These are phyloP conservation scores for Macrophya alboannulata DNA, from an alignment of 2,888 invertebrate species.

Conservation along the genomic window DNA sequence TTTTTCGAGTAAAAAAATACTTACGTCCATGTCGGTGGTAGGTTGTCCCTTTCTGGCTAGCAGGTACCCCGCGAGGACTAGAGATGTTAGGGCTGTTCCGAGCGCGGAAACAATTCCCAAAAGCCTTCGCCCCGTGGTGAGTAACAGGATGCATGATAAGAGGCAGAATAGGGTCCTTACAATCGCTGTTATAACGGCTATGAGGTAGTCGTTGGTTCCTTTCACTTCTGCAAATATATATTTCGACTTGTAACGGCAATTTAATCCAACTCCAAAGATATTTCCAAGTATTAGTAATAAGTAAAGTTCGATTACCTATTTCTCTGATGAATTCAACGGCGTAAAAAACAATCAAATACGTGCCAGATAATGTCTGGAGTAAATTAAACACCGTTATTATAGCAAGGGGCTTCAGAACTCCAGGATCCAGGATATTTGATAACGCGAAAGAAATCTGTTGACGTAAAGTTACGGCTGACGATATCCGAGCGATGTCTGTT, in stretches of 20 bases:
- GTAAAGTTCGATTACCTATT: conserved; percentile 73
- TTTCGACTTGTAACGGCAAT: neutral
- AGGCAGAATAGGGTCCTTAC: conserved; percentile 86
- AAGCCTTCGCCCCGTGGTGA: conserved; percentile 85
- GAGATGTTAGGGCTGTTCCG: conserved; percentile 85
- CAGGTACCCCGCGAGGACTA: conserved; percentile 83
- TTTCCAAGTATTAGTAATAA: neutral
- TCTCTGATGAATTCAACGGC: conserved; percentile 88
- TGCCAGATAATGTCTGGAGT: conserved; percentile 88
- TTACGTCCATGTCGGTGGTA: conserved; percentile 71
- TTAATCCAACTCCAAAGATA: neutral
- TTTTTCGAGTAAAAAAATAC: neutral
- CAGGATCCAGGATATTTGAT: conserved; percentile 81
- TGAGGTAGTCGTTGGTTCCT: conserved; percentile 81
- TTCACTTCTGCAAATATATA: conserved; percentile 78
- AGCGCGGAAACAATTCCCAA: conserved; percentile 86
- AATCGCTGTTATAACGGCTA: conserved; percentile 87
- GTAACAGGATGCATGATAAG: conserved; percentile 85
- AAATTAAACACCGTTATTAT: conserved; percentile 89
- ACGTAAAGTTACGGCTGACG: conserved; percentile 62
- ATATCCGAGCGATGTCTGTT: conserved; percentile 65
- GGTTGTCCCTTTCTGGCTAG: conserved; percentile 77
- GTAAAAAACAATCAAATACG: conserved; percentile 90
- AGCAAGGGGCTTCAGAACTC: conserved; percentile 87
- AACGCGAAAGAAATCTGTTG: conserved; percentile 64